A percentile compares a stretch with the other conserved stretches of the same genome.
phyloP scores from a whole-genome alignment of 2,888 invertebrate species.

The Xestia c-nigrum region DNA sequence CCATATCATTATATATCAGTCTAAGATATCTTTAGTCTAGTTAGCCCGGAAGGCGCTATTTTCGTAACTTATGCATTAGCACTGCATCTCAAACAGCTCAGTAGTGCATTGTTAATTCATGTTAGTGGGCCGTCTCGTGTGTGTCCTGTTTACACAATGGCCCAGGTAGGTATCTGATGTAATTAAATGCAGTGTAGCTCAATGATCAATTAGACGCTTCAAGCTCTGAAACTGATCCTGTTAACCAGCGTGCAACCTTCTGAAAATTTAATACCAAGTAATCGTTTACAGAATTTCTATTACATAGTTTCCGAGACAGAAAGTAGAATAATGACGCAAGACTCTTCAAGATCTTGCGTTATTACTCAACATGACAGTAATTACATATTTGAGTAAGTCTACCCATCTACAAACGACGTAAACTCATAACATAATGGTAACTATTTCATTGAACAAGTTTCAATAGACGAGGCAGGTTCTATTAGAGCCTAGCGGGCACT shows the following conservation, averaged over 20 bases:
- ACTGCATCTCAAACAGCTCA: conserved; percentile 42
- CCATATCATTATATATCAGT: not conserved
- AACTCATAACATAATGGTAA: conserved; percentile 7
- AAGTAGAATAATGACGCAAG: not conserved
- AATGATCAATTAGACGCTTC: too few species aligned
- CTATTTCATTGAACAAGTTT: conserved; percentile 14
- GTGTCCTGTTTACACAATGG: conserved; percentile 6
- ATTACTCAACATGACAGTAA: not conserved
- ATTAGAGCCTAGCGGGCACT: conserved; percentile 22
- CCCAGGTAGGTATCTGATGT: not conserved
- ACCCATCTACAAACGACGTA: not conserved
- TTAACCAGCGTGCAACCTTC: not conserved
- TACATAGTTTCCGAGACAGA: not conserved
- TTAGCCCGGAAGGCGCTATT: conserved; percentile 33
- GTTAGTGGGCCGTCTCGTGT: conserved; percentile 15
- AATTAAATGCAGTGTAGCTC: not conserved
- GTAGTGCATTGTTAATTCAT: conserved; percentile 40
- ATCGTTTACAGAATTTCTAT: not conserved
- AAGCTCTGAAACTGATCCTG: too few species aligned
- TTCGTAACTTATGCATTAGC: conserved; percentile 45
- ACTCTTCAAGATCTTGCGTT: not conserved
- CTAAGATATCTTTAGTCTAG: conserved; percentile 28
- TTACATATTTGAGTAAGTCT: not conserved
- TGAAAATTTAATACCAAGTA: not conserved
- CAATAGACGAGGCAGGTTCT: conserved; percentile 16